Evolutionary conservation across 2,113 vertebrate genomes (phyloP).

Genomic region (Oncorhynchus clarkii): DNA sequence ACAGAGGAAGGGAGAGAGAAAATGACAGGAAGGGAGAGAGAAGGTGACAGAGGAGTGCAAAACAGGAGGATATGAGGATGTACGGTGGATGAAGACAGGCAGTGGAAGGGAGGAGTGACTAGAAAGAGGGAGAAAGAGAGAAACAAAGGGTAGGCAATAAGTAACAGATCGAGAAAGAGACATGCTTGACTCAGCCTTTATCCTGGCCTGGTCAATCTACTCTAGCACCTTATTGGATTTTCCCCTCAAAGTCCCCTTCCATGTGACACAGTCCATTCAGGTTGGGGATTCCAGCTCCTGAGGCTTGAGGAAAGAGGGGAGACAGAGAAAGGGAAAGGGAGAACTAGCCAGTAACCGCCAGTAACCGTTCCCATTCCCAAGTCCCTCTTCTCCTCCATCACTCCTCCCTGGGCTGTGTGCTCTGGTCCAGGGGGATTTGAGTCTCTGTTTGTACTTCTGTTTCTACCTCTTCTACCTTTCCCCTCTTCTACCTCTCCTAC

Average conservation of each 20-base stretch:
- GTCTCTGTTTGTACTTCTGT: neutral
- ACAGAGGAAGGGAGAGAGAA: too few species aligned
- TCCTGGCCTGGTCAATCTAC: conserved; percentile 2
- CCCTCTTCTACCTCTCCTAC: too few species aligned
- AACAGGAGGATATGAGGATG: neutral
- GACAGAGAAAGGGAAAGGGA: too few species aligned
- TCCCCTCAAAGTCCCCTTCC: neutral
- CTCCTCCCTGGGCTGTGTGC: neutral
- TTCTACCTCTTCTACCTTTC: too few species aligned
- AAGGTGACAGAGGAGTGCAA: neutral
- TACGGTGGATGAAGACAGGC: neutral
- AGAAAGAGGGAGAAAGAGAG: neutral
- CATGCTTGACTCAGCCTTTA: neutral
- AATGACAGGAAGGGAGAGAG: too few species aligned
- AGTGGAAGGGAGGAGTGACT: neutral
- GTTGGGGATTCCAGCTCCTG: too few species aligned
- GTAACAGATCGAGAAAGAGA: neutral
- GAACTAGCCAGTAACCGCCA: too few species aligned
- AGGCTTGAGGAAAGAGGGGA: too few species aligned
- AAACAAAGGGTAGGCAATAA: neutral
- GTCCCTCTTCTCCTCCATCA: neutral
- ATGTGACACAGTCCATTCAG: neutral
- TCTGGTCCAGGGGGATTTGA: conserved; percentile 17
- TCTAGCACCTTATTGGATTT: conserved; percentile 5
- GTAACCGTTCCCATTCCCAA: too few species aligned